A percentile compares a stretch with the other conserved stretches of the same genome.
phyloP scores from a whole-genome alignment of 1,140 invertebrate genomes.

The Danaus plexippus region DNA sequence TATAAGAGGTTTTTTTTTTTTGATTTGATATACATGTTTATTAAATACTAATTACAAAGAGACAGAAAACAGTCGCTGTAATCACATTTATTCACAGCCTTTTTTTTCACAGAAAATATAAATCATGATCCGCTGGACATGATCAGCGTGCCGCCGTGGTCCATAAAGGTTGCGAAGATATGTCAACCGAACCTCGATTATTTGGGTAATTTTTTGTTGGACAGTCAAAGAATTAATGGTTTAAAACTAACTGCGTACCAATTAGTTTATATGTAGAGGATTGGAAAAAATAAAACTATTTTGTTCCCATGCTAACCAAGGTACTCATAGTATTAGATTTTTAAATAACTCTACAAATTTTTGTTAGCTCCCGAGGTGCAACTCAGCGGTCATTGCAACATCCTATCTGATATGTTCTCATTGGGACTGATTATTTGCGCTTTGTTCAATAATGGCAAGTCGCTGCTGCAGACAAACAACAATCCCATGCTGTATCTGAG shows the following conservation, averaged over 20 bases:
- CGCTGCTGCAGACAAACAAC: conserved; percentile 91
- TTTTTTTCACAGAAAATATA: conserved; percentile 76
- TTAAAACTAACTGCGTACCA: no score
- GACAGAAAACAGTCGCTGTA: no score
- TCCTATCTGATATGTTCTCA: conserved; percentile 95
- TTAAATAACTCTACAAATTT: not conserved
- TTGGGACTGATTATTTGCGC: conserved; percentile 93
- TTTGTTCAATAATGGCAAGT: conserved; percentile 90
- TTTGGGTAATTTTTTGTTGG: conserved; percentile 76
- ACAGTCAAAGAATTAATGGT: no score
- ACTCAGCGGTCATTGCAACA: conserved; percentile 84
- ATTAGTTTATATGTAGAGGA: no score
- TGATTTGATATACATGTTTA: no score
- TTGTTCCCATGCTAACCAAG: not conserved
- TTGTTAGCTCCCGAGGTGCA: conserved; percentile 89
- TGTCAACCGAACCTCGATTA: conserved; percentile 94
- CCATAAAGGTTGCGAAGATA: conserved; percentile 90
- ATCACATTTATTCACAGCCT: no score
- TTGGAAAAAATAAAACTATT: conserved; percentile 2
- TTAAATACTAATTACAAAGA: no score
- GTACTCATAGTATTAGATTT: not conserved
- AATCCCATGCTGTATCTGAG: conserved; percentile 89
- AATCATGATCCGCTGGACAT: conserved; percentile 80
- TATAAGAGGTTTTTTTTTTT: no score
- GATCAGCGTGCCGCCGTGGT: conserved; percentile 86